phyloP scores from a whole-genome alignment of 2,888 invertebrate species.

The Cheilosia impressa region DNA sequence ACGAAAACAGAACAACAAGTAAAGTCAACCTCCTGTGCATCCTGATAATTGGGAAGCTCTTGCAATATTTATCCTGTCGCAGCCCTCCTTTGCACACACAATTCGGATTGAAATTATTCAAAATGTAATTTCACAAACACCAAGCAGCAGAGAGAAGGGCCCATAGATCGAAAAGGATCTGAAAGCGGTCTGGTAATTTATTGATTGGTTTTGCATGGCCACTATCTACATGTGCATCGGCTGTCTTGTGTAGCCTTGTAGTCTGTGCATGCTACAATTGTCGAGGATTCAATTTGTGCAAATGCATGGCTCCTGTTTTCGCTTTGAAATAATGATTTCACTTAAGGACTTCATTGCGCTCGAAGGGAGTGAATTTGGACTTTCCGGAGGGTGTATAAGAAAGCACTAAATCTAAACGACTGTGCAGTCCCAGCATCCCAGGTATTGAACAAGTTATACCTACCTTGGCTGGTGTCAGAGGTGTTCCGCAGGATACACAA shows the following conservation, averaged over 20 bases:
- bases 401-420: conserved; percentile 72
- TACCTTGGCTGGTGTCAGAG: conserved; percentile 55
- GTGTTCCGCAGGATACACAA: conserved; percentile 72
- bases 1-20: conserved; percentile 24
- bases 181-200: conserved; percentile 69
- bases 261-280: conserved; percentile 33
- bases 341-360: conserved; percentile 62
- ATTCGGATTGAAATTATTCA: conserved; percentile 74
- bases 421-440: conserved; percentile 16
- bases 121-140: conserved; percentile 71
- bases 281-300: conserved; percentile 67
- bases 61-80: conserved; percentile 73
- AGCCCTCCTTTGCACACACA: conserved; percentile 46
- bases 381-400: conserved; percentile 64
- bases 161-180: conserved; percentile 70
- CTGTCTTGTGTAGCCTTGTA: conserved; percentile 37
- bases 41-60: conserved; percentile 73
- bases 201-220: conserved; percentile 70
- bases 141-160: conserved; percentile 20
- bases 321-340: conserved; percentile 71
- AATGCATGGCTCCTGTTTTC: conserved; percentile 47
- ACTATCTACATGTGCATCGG: not conserved
- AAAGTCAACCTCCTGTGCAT: conserved; percentile 59
- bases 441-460: conserved; percentile 33
- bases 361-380: conserved; percentile 47